These are phyloP conservation scores for Apostichopus japonicus DNA, from an alignment of 35 echinoderm and acorn worm genomes.

Conservation along the genomic window DNA sequence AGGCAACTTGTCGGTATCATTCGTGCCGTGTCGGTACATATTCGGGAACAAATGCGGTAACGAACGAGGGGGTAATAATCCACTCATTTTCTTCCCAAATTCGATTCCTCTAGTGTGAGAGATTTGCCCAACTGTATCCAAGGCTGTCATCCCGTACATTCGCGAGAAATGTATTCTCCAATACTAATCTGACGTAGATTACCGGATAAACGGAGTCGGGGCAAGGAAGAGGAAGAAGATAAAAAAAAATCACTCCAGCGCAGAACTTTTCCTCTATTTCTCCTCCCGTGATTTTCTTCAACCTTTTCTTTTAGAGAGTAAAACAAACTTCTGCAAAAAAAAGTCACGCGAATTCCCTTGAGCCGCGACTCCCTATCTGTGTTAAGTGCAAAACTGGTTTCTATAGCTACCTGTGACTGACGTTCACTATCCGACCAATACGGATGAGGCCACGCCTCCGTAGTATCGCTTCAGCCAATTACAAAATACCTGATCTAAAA, in stretches of 20 bases:
- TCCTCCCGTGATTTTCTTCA: conserved; percentile 17
- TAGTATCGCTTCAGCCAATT: background rate
- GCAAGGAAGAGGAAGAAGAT: background rate
- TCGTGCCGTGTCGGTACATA: conserved; percentile 46
- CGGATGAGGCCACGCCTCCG: background rate
- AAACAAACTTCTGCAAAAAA: conserved; percentile 50
- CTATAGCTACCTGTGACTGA: conserved; percentile 15
- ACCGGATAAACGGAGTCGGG: background rate
- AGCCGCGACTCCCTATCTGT: background rate
- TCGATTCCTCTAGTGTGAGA: conserved; percentile 37
- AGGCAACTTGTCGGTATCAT: conserved; percentile 19
- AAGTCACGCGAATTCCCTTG: conserved; percentile 35
- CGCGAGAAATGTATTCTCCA: background rate
- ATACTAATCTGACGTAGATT: background rate
- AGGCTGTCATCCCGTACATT: conserved; percentile 40
- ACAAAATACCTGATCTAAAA: background rate
- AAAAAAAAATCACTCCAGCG: background rate
- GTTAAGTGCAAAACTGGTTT: conserved; percentile 23
- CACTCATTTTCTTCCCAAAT: conserved; percentile 46
- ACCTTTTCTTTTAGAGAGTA: conserved; percentile 26
- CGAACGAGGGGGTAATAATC: conserved; percentile 26
- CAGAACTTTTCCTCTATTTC: background rate
- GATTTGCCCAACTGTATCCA: conserved; percentile 7
- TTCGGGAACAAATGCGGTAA: conserved; percentile 44
- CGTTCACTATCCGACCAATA: conserved; percentile 28